Percentiles rank a stretch among this genome's conserved stretches.
These are phyloP conservation scores for Elgaria multicarinata DNA, from an alignment of 2,113 vertebrate species.

Conservation along the genomic window DNA sequence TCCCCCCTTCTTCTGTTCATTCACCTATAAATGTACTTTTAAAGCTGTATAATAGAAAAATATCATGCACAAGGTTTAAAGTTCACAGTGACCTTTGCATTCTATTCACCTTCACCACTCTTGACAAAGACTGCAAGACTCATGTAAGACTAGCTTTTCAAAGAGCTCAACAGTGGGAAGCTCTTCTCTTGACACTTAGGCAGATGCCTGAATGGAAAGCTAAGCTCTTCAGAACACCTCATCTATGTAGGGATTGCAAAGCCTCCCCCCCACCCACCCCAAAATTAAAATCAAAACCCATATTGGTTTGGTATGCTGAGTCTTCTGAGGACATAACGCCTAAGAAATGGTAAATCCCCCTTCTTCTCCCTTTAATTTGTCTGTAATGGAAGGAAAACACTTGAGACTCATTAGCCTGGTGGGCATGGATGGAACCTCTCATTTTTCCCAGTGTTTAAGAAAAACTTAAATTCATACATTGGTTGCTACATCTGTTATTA, in stretches of 20 bases:
- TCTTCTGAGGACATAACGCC: conserved; percentile 21
- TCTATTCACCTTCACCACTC: conserved; percentile 2
- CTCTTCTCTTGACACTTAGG: background rate
- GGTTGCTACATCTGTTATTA: conserved; percentile 32
- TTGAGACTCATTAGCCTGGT: conserved; percentile 22
- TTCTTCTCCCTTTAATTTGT: conserved; percentile 7
- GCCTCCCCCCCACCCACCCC: background rate
- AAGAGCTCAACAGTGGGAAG: background rate
- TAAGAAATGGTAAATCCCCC: background rate
- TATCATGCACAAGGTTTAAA: background rate
- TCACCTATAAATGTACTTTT: background rate
- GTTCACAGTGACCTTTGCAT: background rate
- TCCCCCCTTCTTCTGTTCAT: background rate
- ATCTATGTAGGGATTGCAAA: conserved; percentile 1
- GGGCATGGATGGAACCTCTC: conserved; percentile 3
- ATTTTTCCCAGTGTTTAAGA: conserved; percentile 10
- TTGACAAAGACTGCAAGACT: conserved; percentile 5
- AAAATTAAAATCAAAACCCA: background rate
- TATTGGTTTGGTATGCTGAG: conserved; percentile 8
- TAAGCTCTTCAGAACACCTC: background rate
- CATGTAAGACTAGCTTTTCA: conserved; percentile 8
- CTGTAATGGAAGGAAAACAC: conserved; percentile 18
- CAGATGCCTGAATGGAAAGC: conserved; percentile 7
- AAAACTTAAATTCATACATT: conserved; percentile 32
- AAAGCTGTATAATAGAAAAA: background rate